Evolutionary conservation across 2,797 vertebrate genomes (phyloP).

Genomic region (Neosalanx taihuensis): DNA sequence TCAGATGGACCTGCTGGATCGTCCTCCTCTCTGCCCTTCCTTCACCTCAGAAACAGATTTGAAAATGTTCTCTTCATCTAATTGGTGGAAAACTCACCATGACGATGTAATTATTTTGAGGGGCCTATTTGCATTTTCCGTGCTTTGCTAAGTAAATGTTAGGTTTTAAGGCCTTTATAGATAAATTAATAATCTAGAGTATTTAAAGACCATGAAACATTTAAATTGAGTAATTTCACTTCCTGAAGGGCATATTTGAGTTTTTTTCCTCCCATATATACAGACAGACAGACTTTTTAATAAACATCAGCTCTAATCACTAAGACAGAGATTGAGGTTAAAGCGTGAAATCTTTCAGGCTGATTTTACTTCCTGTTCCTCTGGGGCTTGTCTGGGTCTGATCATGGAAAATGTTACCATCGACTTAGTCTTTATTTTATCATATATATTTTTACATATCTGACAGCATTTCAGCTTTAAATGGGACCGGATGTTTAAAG

Average conservation of each 20-base stretch:
- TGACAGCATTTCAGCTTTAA: too few relatives aligned
- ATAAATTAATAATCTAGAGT: conserved; percentile 79
- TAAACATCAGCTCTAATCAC: conserved; percentile 70
- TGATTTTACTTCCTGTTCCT: conserved; percentile 55
- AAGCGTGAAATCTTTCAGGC: conserved; percentile 60
- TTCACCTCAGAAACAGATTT: conserved; percentile 56
- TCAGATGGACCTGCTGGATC: too few relatives aligned
- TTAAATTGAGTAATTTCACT: conserved; percentile 78
- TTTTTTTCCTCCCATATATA: conserved; percentile 58
- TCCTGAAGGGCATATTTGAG: conserved; percentile 73
- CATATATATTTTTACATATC: too few relatives aligned
- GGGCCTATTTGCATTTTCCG: conserved; percentile 73
- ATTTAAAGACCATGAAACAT: conserved; percentile 81
- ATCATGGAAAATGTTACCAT: too few relatives aligned
- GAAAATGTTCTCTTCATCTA: conserved; percentile 72
- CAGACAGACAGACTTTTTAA: conserved; percentile 64
- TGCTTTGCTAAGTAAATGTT: conserved; percentile 68
- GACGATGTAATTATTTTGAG: conserved; percentile 78
- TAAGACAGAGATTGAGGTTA: conserved; percentile 64
- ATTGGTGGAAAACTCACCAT: conserved; percentile 75
- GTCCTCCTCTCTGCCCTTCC: conserved; percentile 62
- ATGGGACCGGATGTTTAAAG: too few relatives aligned
- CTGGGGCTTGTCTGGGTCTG: conserved; percentile 40
- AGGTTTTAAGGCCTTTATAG: conserved; percentile 72
- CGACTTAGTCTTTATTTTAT: too few relatives aligned